Percentiles rank a stretch among this genome's conserved stretches.
These are phyloP conservation scores for Machimus atricapillus DNA, from an alignment of 2,888 invertebrate genomes.

Conservation along the genomic window DNA sequence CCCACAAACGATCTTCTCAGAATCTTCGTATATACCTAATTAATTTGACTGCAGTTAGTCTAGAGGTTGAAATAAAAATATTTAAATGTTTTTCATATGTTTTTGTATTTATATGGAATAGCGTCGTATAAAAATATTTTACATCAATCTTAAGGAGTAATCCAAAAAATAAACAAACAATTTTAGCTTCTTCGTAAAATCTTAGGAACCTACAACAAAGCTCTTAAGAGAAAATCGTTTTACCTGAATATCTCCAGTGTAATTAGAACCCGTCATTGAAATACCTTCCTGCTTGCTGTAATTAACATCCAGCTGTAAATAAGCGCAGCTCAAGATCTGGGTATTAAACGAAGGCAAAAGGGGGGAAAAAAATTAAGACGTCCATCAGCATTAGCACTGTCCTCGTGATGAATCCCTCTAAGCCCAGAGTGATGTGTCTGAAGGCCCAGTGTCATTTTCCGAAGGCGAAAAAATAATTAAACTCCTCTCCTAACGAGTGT, in stretches of 20 bases:
- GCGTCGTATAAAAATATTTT: too few relatives aligned
- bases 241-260: not conserved
- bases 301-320: slow-evolving; percentile 6
- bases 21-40: too few relatives aligned
- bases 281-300: not conserved
- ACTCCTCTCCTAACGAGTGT: not conserved
- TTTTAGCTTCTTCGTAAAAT: not conserved
- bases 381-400: slow-evolving; percentile 9
- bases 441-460: slow-evolving; percentile 13
- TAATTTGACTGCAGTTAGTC: too few relatives aligned
- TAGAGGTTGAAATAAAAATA: too few relatives aligned
- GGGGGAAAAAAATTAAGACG: not conserved
- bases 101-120: too few relatives aligned
- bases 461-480: slow-evolving; percentile 33
- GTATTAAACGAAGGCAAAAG: not conserved
- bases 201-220: not conserved
- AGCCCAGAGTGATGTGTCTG: not conserved
- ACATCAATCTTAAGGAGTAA: not conserved
- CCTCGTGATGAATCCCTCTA: slow-evolving; percentile 15
- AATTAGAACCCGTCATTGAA: not conserved
- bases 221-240: not conserved
- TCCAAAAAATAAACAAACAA: not conserved
- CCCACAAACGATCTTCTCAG: too few relatives aligned
- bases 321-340: not conserved
- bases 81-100: too few relatives aligned